phyloP scores from a whole-genome alignment of 2,113 vertebrate genomes.

The Ciconia maguari region DNA sequence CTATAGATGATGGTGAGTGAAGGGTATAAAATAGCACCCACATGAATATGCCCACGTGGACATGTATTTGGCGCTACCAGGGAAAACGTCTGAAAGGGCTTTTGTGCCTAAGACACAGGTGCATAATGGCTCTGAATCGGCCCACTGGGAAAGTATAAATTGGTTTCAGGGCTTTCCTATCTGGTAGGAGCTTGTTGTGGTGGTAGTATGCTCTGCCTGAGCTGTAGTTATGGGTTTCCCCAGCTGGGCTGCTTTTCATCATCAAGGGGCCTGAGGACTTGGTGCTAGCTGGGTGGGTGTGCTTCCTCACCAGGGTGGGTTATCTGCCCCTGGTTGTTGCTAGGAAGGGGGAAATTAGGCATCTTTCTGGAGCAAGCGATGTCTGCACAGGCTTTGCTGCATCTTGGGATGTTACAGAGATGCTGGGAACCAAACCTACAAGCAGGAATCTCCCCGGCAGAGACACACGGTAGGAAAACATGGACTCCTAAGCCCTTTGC shows the following conservation, averaged over 20 bases:
- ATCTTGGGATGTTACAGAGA: background rate
- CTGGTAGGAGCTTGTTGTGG: rapidly evolving
- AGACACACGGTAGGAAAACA: background rate
- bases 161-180: background rate
- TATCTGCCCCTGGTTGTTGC: background rate
- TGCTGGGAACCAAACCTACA: background rate
- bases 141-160: background rate
- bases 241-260: background rate
- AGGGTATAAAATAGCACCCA: background rate
- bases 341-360: background rate
- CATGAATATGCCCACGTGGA: no score
- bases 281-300: background rate
- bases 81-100: background rate
- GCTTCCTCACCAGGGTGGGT: background rate
- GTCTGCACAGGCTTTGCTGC: background rate
- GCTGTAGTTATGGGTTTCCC: background rate
- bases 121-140: background rate
- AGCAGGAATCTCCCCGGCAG: background rate
- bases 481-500: background rate
- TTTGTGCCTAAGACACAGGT: background rate
- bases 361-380: background rate
- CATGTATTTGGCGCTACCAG: background rate
- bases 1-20: rapidly evolving
- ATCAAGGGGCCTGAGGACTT: rapidly evolving
- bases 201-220: rapidly evolving